Conservation (phyloP, 2,888 invertebrate genomes). For the Parascotia fuliginaria region DNA sequence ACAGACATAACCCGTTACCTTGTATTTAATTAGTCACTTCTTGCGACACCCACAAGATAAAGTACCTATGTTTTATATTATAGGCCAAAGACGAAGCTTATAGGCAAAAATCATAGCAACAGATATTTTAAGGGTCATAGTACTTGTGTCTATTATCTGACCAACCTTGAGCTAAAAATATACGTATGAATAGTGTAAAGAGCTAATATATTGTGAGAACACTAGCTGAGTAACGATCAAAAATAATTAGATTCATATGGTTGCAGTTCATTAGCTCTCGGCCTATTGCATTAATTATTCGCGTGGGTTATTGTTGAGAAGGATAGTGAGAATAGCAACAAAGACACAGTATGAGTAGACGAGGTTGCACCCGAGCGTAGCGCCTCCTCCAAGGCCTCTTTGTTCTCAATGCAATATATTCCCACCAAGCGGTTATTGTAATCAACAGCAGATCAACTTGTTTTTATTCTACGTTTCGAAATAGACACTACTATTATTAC, state of each 20-base stretch:
- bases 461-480: slow-evolving; percentile 67
- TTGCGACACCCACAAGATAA: too few species aligned
- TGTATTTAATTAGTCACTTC: too few species aligned
- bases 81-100: too few species aligned
- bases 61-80: too few species aligned
- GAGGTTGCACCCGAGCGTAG: slow-evolving; percentile 60
- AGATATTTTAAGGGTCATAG: too few species aligned
- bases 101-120: too few species aligned
- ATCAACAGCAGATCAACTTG: slow-evolving; percentile 68
- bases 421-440: slow-evolving; percentile 75
- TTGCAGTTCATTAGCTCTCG: slow-evolving; percentile 39
- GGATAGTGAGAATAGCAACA: slow-evolving; percentile 47
- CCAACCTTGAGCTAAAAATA: too few species aligned
- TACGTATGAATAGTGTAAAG: too few species aligned
- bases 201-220: neutral
- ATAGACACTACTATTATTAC: slow-evolving; percentile 36
- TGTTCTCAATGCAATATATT: slow-evolving; percentile 74
- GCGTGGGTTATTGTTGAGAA: slow-evolving; percentile 43
- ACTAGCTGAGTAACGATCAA: neutral
- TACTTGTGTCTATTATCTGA: too few species aligned
- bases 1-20: too few species aligned
- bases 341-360: slow-evolving; percentile 48
- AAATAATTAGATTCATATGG: slow-evolving; percentile 32
- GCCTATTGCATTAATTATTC: slow-evolving; percentile 40
- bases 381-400: slow-evolving; percentile 71